Conservation (phyloP, 2,797 vertebrate species). For the Enteromius argenteus region DNA sequence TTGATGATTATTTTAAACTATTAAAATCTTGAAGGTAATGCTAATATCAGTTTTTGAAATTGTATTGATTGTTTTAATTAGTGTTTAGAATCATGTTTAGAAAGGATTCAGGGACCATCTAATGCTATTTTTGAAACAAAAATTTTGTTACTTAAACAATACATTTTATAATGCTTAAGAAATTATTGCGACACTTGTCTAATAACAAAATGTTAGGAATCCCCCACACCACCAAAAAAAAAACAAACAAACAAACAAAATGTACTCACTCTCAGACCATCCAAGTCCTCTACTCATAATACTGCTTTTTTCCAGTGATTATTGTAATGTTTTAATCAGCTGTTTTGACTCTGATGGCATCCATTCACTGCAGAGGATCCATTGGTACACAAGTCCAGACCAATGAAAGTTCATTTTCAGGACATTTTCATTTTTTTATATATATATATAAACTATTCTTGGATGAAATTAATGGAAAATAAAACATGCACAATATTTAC, state of each 20-base stretch:
- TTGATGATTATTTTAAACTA: background rate
- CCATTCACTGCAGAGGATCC: background rate
- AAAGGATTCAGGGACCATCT: no score
- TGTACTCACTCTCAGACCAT: background rate
- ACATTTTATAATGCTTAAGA: background rate
- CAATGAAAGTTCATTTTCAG: background rate
- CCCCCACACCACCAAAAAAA: background rate
- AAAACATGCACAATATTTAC: background rate
- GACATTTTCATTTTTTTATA: background rate
- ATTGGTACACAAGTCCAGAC: background rate
- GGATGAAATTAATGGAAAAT: background rate
- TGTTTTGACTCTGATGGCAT: background rate
- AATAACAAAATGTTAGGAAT: background rate
- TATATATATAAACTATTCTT: background rate
- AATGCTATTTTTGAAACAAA: background rate
- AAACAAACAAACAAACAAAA: background rate
- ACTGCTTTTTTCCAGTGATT: background rate
- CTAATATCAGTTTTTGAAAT: background rate
- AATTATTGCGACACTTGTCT: background rate
- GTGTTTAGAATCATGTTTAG: no score
- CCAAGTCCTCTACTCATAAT: background rate
- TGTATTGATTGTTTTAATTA: no score
- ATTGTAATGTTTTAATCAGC: background rate
- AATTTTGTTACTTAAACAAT: background rate
- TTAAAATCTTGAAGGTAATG: background rate